Conservation (phyloP, 2,888 invertebrate species). For the Patella caerulea region DNA sequence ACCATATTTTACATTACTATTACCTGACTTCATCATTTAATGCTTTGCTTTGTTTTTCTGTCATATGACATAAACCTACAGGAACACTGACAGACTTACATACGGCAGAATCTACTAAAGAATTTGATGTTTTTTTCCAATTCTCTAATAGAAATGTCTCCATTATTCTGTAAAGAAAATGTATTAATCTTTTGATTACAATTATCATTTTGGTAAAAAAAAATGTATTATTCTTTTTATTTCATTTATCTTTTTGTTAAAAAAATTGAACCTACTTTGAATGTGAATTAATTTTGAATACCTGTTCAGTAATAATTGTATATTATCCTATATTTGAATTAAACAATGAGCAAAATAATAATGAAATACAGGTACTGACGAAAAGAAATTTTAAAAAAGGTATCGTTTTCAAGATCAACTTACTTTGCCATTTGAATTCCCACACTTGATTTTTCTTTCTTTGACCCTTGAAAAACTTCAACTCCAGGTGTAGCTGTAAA, state of each 20-base stretch:
- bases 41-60: background rate
- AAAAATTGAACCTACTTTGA: no score
- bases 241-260: no score
- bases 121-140: constrained; percentile 42
- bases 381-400: no score
- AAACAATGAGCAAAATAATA: no score
- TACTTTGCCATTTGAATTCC: constrained; percentile 60
- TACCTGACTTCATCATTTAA: no score
- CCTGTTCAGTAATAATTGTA: no score
- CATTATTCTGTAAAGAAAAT: constrained; percentile 39
- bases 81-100: constrained; percentile 23
- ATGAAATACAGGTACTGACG: no score
- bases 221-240: no score
- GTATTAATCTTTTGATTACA: background rate
- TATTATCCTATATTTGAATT: no score
- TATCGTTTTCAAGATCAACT: constrained; percentile 20
- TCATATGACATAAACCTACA: constrained; percentile 6
- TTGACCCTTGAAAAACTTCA: constrained; percentile 61
- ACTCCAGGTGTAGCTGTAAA: constrained; percentile 54
- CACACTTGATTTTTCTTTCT: constrained; percentile 57
- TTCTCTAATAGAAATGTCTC: constrained; percentile 45
- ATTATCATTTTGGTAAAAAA: no score
- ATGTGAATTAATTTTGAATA: no score
- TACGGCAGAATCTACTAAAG: constrained; percentile 24
- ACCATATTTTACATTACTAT: no score